These are phyloP conservation scores for Discoglossus pictus DNA, from an alignment of 2,797 vertebrate species.

Conservation along the genomic window DNA sequence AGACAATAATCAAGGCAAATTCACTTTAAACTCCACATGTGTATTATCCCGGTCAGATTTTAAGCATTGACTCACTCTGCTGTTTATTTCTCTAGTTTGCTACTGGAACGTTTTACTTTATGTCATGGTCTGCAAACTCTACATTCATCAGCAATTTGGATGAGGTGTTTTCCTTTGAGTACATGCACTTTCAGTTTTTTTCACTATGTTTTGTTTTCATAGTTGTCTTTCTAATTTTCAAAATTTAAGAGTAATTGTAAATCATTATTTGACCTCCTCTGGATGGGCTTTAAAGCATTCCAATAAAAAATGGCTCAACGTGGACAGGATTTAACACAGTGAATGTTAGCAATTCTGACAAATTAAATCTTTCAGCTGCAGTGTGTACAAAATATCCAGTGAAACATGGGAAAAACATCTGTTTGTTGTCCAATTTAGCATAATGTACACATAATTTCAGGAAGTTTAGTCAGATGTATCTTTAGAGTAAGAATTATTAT, in stretches of 20 bases:
- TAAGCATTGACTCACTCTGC: constrained; percentile 4
- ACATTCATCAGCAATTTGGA: background rate
- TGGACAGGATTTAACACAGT: constrained; percentile 8
- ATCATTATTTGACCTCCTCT: background rate
- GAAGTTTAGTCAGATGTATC: constrained; percentile 13
- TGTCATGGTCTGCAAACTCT: constrained; percentile 10
- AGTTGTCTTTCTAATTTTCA: constrained; percentile 6
- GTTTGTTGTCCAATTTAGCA: constrained; percentile 11
- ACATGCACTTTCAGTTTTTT: background rate
- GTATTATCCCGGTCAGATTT: constrained; percentile 3
- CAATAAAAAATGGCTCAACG: constrained; percentile 19
- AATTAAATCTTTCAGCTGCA: constrained; percentile 8
- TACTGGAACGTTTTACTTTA: constrained; percentile 16
- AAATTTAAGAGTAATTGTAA: background rate
- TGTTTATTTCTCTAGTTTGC: constrained; percentile 4
- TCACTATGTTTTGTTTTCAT: background rate
- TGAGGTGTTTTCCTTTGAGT: constrained; percentile 14
- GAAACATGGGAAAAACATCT: constrained; percentile 15
- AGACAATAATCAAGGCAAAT: no score
- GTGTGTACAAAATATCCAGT: constrained; percentile 11
- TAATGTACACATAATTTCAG: background rate
- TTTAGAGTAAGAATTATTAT: no score
- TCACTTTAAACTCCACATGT: no score
- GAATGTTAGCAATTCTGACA: constrained; percentile 17
- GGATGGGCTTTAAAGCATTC: constrained; percentile 13